These are phyloP conservation scores for Scatophagus argus DNA, from an alignment of 2,113 vertebrate genomes.

Conservation along the genomic window DNA sequence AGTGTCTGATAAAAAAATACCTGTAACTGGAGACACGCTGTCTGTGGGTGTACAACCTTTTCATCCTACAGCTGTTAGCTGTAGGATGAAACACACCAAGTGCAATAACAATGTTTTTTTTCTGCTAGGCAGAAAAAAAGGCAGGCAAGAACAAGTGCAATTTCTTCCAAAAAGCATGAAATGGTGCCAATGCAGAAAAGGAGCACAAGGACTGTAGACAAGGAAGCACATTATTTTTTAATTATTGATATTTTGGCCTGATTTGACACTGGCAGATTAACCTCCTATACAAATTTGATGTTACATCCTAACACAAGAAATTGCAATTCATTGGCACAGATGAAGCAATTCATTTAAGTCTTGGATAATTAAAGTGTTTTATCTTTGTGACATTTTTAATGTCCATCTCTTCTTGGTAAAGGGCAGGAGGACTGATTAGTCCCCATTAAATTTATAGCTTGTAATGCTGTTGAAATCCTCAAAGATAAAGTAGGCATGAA, in stretches of 20 bases:
- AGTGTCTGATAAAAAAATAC: neutral
- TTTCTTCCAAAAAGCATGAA: neutral
- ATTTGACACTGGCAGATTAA: conserved; percentile 49
- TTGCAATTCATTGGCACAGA: conserved; percentile 31
- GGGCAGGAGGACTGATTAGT: conserved; percentile 56
- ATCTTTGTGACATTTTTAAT: conserved; percentile 70
- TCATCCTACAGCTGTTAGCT: neutral
- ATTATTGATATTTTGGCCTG: conserved; percentile 34
- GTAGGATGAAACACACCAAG: no score
- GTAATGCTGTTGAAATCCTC: conserved; percentile 35
- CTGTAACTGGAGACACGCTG: neutral
- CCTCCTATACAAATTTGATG: conserved; percentile 23
- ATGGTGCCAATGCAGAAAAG: neutral
- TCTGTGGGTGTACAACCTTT: neutral
- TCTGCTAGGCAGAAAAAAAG: neutral
- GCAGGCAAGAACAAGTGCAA: neutral
- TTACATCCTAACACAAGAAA: conserved; percentile 22
- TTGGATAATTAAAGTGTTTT: conserved; percentile 62
- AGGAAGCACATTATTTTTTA: conserved; percentile 40
- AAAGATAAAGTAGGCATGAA: conserved; percentile 4
- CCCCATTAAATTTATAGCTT: conserved; percentile 46
- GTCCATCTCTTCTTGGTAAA: conserved; percentile 58
- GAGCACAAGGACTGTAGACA: conserved; percentile 18
- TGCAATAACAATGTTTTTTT: no score
- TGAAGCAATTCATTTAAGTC: conserved; percentile 44